phyloP scores from a whole-genome alignment of 1,140 invertebrate species.

The Solen grandis region DNA sequence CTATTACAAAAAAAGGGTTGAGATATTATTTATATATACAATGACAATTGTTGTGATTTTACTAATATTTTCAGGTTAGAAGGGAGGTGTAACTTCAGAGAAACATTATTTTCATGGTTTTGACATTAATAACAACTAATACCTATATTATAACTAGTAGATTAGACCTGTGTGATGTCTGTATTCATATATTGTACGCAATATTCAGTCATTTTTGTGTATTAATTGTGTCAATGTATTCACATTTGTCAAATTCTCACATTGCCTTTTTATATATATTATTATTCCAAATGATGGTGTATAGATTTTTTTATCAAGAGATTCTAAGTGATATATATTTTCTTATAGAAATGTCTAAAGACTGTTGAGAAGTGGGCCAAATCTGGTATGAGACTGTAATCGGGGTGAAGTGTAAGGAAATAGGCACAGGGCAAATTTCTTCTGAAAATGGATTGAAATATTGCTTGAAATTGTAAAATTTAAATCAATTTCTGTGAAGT shows the following conservation, averaged over 20 bases:
- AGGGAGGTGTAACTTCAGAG: too few species aligned
- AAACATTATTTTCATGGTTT: too few species aligned
- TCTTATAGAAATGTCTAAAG: not conserved
- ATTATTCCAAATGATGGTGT: slow-evolving; percentile 30
- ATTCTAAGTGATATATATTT: not conserved
- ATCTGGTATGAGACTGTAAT: too few species aligned
- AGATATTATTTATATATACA: not conserved
- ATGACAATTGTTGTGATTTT: not conserved
- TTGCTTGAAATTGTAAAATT: too few species aligned
- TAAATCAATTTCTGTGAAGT: too few species aligned
- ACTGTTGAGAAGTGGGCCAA: too few species aligned
- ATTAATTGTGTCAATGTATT: slow-evolving; percentile 29
- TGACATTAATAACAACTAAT: too few species aligned
- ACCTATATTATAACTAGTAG: not conserved
- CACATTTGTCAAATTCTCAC: slow-evolving; percentile 10
- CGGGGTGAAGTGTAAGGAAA: not conserved
- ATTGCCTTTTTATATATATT: slow-evolving; percentile 14
- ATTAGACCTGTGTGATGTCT: slow-evolving; percentile 30
- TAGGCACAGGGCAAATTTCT: too few species aligned
- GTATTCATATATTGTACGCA: slow-evolving; percentile 57
- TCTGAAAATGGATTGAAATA: too few species aligned
- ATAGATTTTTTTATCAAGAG: not conserved
- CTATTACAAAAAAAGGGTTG: too few species aligned
- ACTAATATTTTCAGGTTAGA: too few species aligned
- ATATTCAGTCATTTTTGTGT: slow-evolving; percentile 48